These are phyloP conservation scores for Idaea aversata DNA, from an alignment of 2,888 invertebrate species.

Conservation along the genomic window DNA sequence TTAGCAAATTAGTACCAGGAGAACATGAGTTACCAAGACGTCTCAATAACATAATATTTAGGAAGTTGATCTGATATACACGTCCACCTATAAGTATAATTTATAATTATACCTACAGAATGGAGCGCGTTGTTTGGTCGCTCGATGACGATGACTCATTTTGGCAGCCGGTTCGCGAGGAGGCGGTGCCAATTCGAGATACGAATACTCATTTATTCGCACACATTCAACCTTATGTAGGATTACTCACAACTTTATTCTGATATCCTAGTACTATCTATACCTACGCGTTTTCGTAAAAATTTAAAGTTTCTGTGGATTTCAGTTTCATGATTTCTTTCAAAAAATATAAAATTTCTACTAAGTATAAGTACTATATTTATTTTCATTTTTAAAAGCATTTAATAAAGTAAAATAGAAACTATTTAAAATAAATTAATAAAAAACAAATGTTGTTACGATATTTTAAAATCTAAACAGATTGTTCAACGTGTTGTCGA, in stretches of 20 bases:
- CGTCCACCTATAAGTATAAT: conserved; percentile 17
- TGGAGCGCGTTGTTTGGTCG: conserved; percentile 31
- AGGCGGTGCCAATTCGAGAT: conserved; percentile 68
- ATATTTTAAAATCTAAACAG: conserved; percentile 67
- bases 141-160: conserved; percentile 57
- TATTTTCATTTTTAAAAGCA: background rate
- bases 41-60: conserved; percentile 25
- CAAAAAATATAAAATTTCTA: background rate
- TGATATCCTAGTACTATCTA: conserved; percentile 32
- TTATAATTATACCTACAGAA: conserved; percentile 19
- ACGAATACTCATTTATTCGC: conserved; percentile 39
- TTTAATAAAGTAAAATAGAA: background rate
- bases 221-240: conserved; percentile 34
- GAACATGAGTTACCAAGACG: conserved; percentile 38
- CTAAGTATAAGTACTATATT: too few species aligned
- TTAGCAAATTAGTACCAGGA: conserved; percentile 49
- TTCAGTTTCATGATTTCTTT: background rate
- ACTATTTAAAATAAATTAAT: background rate
- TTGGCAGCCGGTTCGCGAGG: conserved; percentile 66
- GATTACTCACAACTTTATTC: conserved; percentile 17
- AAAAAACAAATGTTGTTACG: conserved; percentile 50
- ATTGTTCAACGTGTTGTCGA: conserved; percentile 61
- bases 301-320: background rate
- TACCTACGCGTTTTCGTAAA: conserved; percentile 13
- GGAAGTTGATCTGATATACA: conserved; percentile 26